phyloP scores from a whole-genome alignment of 2,888 invertebrate genomes.

The Cheilosia urbana region DNA sequence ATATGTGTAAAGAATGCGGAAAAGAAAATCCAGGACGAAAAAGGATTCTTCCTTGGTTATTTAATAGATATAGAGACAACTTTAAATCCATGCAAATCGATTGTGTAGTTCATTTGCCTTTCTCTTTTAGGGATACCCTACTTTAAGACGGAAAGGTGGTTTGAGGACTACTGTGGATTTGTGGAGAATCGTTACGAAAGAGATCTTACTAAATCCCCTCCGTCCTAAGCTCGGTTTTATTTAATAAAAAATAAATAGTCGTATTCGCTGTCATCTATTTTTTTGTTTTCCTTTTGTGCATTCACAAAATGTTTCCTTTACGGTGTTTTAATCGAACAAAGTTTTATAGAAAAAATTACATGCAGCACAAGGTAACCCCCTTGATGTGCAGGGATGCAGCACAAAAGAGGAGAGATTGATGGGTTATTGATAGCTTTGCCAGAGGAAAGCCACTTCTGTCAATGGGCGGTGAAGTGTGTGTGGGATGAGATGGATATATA shows the following conservation, averaged over 20 bases:
- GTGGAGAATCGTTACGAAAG: not conserved
- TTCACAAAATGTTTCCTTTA: conserved; percentile 1
- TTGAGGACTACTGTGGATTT: conserved; percentile 10
- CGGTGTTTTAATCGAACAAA: conserved; percentile 56
- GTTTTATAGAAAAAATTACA: conserved; percentile 1
- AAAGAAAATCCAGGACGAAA: conserved; percentile 62
- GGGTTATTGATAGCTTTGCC: conserved; percentile 62
- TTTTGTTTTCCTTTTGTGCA: not conserved
- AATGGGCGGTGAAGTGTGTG: not conserved
- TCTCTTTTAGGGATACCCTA: conserved; percentile 6
- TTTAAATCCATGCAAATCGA: conserved; percentile 74
- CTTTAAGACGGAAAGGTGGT: conserved; percentile 38
- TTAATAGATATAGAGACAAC: conserved; percentile 50
- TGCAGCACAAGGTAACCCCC: conserved; percentile 8
- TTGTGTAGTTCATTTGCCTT: conserved; percentile 47
- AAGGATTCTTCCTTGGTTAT: conserved; percentile 47
- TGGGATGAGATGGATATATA: conserved; percentile 20
- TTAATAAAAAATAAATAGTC: conserved; percentile 30
- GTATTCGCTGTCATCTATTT: conserved; percentile 28
- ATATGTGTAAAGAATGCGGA: conserved; percentile 63
- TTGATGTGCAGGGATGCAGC: conserved; percentile 33
- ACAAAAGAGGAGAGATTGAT: conserved; percentile 54
- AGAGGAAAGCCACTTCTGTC: conserved; percentile 25
- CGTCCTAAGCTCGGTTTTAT: conserved; percentile 35
- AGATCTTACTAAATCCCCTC: conserved; percentile 57